Evolutionary conservation across 2,797 vertebrate species (phyloP), one percentile per base, ranked within the genome.

Genomic region (Synanceia verrucosa): DNA sequence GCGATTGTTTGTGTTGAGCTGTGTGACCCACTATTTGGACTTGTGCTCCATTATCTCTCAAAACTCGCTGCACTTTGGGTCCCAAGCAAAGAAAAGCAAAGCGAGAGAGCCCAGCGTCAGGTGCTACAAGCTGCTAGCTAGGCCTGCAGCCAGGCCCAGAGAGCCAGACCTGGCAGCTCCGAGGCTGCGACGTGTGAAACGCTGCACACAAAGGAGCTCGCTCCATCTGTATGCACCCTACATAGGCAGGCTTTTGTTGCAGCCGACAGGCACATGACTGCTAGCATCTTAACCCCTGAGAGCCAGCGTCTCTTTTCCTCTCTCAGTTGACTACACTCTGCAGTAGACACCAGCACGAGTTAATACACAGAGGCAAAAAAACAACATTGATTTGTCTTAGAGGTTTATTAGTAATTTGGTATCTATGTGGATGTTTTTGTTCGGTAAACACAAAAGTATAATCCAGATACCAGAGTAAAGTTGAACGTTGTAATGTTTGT

Each of bases 161-260:
- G 85, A 84, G 82, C 81, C 89, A 88, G 92, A 91, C 91, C 90
- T 89, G 90, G 90, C 92, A 91, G 86, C 91, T 85, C 81, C 26
- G 71, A 82, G 86, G 73, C 89, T 90, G 88, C 86, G 81, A 92
- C 86, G 90, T 94, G 94, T 94, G 91, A 94, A 94, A 93, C 86
- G 55, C 79, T 86, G 89, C 85, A 91, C 92, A 94, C 93, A 94
- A 93, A 92, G 88, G 89, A 94, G 92, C 92, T 93, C 88, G 88
- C 94, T 94, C 90, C 91, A 94, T 94, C 94, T 92, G 86, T 91
- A 94, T 95, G 92, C 92, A 76, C 85, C 81, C 93, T 84, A 92
- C 93, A 95, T 94, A 95, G 94, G 94, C 92, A 87, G 85, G 91
- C 94, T 95, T 95, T 95, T 96, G 95, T 96, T 93, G 81, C 78